phyloP scores from a whole-genome alignment of 2,113 vertebrate species.

The Falco punctatus region DNA sequence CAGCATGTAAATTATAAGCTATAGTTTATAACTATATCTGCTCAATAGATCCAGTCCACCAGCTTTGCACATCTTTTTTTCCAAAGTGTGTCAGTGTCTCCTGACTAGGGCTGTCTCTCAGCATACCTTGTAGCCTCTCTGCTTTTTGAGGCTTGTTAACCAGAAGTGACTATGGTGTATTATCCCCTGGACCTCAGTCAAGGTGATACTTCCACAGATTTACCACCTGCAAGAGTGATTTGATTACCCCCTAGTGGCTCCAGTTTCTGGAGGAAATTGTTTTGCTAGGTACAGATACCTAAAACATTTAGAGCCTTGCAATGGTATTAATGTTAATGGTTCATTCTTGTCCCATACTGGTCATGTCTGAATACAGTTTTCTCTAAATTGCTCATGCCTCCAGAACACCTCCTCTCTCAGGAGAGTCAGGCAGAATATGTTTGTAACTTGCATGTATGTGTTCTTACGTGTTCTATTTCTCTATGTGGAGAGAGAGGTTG shows the following conservation, averaged over 20 bases:
- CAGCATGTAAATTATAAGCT: background rate
- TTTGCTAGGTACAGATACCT: background rate
- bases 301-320: background rate
- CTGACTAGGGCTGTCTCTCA: background rate
- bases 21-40: background rate
- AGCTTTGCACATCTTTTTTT: background rate
- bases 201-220: conserved; percentile 23
- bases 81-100: background rate
- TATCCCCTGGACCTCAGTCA: background rate
- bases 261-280: background rate
- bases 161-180: background rate
- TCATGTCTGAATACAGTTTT: background rate
- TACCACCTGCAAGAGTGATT: conserved; percentile 4
- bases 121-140: background rate
- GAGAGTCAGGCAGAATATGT: background rate
- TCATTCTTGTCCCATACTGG: background rate
- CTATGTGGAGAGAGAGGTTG: background rate
- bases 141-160: background rate
- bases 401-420: background rate
- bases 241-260: background rate
- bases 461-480: background rate
- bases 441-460: background rate
- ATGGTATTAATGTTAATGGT: background rate
- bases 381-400: background rate
- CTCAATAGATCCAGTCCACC: background rate